Evolutionary conservation across 2,888 invertebrate species (phyloP).

Genomic region (Drepana falcataria): DNA sequence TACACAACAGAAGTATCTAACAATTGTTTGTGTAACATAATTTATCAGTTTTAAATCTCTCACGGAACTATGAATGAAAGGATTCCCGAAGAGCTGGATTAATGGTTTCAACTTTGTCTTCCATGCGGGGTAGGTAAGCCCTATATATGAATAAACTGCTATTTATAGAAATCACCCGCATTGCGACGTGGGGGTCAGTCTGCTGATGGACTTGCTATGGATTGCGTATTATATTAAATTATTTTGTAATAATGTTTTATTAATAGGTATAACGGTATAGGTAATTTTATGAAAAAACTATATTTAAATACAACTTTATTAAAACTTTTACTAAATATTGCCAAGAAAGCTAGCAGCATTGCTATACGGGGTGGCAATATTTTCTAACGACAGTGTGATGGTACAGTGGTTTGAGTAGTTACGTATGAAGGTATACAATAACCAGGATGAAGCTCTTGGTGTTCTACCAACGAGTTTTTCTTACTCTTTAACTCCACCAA

Average conservation of each 20-base stretch:
- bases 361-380: no score
- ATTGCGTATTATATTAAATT: neutral
- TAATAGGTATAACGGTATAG: no score
- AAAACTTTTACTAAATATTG: no score
- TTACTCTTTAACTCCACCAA: no score
- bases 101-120: neutral
- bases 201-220: neutral
- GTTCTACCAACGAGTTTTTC: no score
- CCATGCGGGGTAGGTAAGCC: neutral
- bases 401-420: no score
- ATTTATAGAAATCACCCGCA: neutral
- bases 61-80: neutral
- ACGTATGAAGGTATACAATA: no score
- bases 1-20: neutral
- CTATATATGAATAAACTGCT: neutral
- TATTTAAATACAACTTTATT: no score
- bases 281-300: no score
- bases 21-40: neutral
- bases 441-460: no score
- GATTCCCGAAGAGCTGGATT: constrained; percentile 1
- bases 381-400: no score
- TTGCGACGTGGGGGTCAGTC: neutral
- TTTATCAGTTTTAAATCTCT: neutral
- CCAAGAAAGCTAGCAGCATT: no score
- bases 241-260: neutral